Evolutionary conservation across 2,797 vertebrate genomes (phyloP), one percentile per base, ranked within the genome.

Genomic region (Leuciscus waleckii): DNA sequence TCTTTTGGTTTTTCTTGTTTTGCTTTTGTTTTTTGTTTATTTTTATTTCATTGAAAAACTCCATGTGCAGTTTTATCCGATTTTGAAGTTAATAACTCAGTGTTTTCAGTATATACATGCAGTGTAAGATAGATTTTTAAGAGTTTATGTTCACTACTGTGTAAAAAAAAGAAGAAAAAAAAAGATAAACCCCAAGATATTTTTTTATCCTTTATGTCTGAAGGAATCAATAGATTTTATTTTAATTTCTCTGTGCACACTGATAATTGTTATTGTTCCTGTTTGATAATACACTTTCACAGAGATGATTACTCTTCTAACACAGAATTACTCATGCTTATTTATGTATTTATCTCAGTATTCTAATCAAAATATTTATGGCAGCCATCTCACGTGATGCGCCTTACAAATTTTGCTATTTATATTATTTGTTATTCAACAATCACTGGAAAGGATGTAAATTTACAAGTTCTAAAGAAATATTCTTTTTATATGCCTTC

Each of bases 71-170:
- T 95, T 93, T 93, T 89, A 91, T 93, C 89, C 92, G 91, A 85
- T 82, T 94, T 95, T 93, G 83, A 93, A 86, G 91, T 93, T 91
- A 13, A 63, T n/a, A 23, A 91, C 90, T 94, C 92, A 92, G 94
- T 94, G 93, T 95, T 94, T 95, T 87, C 89, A 91, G 90, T 94
- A 92, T 93, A 93, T 90, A 94, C 92, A 93, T 94, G 94, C 94
- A 94, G 93, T 95, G 94, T 94, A 95, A 95, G 95, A 93, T 93
- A 90, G 91, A 92, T 96, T 97, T 97, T 95, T 96, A 94, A 93
- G 87, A 90, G 94, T 87, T 95, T 98, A 96, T 97, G 94, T 96
- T 89, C 95, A 97, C 97, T 94, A 97, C 96, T 97, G 96, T 97
- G 95, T 95, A 94, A 96, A 95, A 95, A 92, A 91, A 51, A n/a